phyloP scores from a whole-genome alignment of 2,888 invertebrate species.

The Pollenia labialis region DNA sequence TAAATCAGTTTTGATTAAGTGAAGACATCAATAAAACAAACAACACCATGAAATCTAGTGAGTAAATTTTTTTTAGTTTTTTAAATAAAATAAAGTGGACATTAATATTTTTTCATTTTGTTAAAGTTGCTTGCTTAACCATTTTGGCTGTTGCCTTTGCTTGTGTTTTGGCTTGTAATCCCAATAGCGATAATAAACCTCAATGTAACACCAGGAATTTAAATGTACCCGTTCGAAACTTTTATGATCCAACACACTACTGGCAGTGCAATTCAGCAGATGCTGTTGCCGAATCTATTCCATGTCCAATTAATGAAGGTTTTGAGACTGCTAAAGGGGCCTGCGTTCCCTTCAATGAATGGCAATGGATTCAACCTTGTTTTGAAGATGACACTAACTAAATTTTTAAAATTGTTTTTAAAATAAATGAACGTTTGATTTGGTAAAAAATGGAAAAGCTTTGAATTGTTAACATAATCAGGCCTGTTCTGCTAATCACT shows the following conservation, averaged over 20 bases:
- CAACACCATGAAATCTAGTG: slow-evolving; percentile 43
- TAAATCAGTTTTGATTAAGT: background rate
- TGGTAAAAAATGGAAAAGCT: too few species aligned
- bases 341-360: slow-evolving; percentile 56
- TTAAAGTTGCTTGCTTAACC: slow-evolving; percentile 23
- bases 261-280: slow-evolving; percentile 39
- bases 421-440: too few species aligned
- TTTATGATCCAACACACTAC: slow-evolving; percentile 67
- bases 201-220: slow-evolving; percentile 24
- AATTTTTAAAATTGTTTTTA: background rate
- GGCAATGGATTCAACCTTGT: slow-evolving; percentile 63
- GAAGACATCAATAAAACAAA: background rate
- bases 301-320: slow-evolving; percentile 13
- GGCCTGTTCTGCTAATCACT: too few species aligned
- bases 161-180: slow-evolving; percentile 44
- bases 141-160: slow-evolving; percentile 41
- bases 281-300: slow-evolving; percentile 25
- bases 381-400: background rate
- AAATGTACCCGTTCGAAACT: slow-evolving; percentile 49
- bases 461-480: too few species aligned
- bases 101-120: background rate
- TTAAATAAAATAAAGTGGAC: background rate
- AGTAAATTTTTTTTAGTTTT: background rate
- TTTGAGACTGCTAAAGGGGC: slow-evolving; percentile 24
- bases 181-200: slow-evolving; percentile 54